phyloP scores from a whole-genome alignment of 2,113 vertebrate genomes.

The Piaya cayana region DNA sequence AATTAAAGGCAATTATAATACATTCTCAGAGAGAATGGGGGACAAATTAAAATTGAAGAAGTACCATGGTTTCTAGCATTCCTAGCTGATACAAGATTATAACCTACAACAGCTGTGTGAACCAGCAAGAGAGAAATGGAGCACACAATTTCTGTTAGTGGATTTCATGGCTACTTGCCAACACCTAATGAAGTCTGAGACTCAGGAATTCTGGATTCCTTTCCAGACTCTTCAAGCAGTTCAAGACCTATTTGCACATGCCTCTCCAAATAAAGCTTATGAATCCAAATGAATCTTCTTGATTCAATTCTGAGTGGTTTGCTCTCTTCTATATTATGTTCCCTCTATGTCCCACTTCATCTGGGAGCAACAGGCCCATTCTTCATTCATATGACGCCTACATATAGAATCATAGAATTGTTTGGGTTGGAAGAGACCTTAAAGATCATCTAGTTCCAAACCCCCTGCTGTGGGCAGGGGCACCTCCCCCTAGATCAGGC shows the following conservation, averaged over 20 bases:
- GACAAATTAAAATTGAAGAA: constrained; percentile 6
- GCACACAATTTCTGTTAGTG: not conserved
- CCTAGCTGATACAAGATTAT: not conserved
- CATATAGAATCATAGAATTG: no score
- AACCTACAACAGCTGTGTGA: constrained; percentile 31
- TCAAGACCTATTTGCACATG: not conserved
- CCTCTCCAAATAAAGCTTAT: not conserved
- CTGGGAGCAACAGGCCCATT: not conserved
- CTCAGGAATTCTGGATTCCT: not conserved
- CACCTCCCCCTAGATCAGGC: no score
- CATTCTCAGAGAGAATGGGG: not conserved
- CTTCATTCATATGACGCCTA: not conserved
- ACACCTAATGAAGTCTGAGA: not conserved
- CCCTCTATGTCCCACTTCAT: not conserved
- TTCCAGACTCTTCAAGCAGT: not conserved
- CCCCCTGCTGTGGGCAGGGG: no score
- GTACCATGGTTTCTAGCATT: not conserved
- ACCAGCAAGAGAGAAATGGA: not conserved
- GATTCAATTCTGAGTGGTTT: not conserved
- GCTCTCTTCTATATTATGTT: not conserved
- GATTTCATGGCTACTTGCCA: not conserved
- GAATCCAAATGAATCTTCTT: not conserved
- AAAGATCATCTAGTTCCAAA: no score
- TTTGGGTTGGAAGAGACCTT: no score
- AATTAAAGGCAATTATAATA: constrained; percentile 36